Evolutionary conservation across 2,888 invertebrate species (phyloP).

Genomic region (Erebia palarica): DNA sequence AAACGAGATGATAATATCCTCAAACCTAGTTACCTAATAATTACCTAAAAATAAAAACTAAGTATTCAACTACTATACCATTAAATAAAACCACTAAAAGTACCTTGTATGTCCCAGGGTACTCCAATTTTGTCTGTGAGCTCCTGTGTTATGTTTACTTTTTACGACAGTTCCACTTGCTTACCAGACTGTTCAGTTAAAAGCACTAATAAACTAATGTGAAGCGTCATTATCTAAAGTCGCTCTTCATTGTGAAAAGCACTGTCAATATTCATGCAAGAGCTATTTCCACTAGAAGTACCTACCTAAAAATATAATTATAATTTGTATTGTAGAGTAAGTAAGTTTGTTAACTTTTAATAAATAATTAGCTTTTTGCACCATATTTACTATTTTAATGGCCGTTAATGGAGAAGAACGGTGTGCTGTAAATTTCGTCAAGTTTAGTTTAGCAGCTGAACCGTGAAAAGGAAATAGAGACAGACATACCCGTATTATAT

Average conservation of each 20-base stretch:
- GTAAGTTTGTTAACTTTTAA: too few relatives aligned
- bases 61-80: background rate
- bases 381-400: too few relatives aligned
- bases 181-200: slow-evolving; percentile 30
- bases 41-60: background rate
- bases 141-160: slow-evolving; percentile 21
- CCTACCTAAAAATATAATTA: background rate
- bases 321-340: background rate
- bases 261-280: slow-evolving; percentile 30
- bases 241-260: slow-evolving; percentile 38
- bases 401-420: background rate
- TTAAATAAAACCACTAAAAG: background rate
- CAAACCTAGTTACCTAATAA: background rate
- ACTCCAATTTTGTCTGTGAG: slow-evolving; percentile 19
- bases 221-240: slow-evolving; percentile 34
- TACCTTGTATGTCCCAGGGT: background rate
- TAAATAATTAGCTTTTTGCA: too few relatives aligned
- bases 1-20: background rate
- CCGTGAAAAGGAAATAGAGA: too few relatives aligned
- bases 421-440: too few relatives aligned
- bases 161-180: slow-evolving; percentile 20
- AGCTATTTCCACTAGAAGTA: slow-evolving; percentile 14
- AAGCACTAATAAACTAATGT: slow-evolving; percentile 31
- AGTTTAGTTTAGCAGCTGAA: too few relatives aligned
- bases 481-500: too few relatives aligned